Evolutionary conservation across 2,797 vertebrate species (phyloP), one percentile per base, ranked within the genome.

Genomic region (Pipistrellus nathusii): DNA sequence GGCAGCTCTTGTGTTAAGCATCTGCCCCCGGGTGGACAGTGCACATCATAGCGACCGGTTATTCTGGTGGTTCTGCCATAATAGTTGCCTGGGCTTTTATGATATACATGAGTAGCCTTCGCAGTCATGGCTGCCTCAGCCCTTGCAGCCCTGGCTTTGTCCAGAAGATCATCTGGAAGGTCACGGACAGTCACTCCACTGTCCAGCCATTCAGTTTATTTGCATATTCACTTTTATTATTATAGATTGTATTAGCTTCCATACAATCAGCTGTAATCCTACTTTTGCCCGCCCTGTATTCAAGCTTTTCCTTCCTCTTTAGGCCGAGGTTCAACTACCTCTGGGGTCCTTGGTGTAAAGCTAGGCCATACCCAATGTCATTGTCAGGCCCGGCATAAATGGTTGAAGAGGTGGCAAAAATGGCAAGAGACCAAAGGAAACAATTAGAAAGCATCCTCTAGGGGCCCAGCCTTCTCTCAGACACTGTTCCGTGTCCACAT

Each of bases 401-500:
- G 1, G 48, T n/a, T 23, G 17, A 30, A 55, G n/a, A 64, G 27
- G 30, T 3, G 2, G 30, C 12, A 15, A 78, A 75, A 51, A 4
- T 0, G 32, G 32, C 77, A 44, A 46, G 68, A 57, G 12, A 32
- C 25, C 14, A 48, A 17, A 44, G 15, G 55, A 51, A 73, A 57
- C 35, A 11, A 14, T 1, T 4, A 12, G 23, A 11, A n/a, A 51
- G 69, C 13, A 0, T 13, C 73, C 13, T 3, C 0, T 5, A 15
- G 57, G 17, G 72, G 5, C 68, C 68, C 38, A 0, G 12, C 55
- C 86, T 6, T 15, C 59, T 59, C 55, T 8, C 5, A 3, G n/a
- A 57, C 17, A 0, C 48, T 35, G 15, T 1, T 13, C 12, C 44
- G n/a, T 9, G 8, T 55, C 30, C 48, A 0, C 1, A 0, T 1